Evolutionary conservation across 2,888 invertebrate species (phyloP), one percentile per base, ranked within the genome.

Genomic region (Mactromeris polynyma): DNA sequence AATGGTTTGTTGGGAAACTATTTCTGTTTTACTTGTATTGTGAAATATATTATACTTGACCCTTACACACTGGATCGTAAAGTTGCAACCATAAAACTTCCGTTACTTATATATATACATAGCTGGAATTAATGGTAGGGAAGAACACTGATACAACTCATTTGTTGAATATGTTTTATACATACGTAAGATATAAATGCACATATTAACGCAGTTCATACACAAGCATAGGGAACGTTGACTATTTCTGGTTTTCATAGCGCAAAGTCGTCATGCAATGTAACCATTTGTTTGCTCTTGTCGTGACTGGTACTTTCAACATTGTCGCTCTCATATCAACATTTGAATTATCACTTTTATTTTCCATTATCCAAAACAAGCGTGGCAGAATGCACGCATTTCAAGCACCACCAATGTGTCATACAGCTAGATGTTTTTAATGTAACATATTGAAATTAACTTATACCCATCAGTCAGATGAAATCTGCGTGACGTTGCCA

Each of bases 351-450:
- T 69, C 69, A 17, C 69, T 33, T 31, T 69, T 33, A 31, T 69
- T 33, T 69, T 69, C 69, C 69, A 69, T 69, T 69, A 69, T 31
- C 9, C 31, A 9, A 33, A 69, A 69, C 33, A 69, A 69, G 33
- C 69, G 69, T 69, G 69, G 31, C 69, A 69, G 69, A 69, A 69
- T 31, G 31, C 69, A 69, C 69, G 69, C 69, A 69, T 69, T 31
- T 33, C 69, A 33, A 54, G 4, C 2, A 69, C 31, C 58, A 69
- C 7, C 31, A 69, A 69, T 69, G 31, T 69, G 33, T 69, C 69
- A n/a, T 14, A 69, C 33, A 33, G 11, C 69, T 1, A 69, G 33
- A 11, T 33, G 69, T 31, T 69, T 69, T 69, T 33, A 69, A 69
- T 69, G 33, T 33, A 33, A 19, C 7, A 33, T 31, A 11, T 33